Base-by-base conservation (phyloP, 2,113 vertebrate species). In the Leptobrachium ailaonicum region DNA sequence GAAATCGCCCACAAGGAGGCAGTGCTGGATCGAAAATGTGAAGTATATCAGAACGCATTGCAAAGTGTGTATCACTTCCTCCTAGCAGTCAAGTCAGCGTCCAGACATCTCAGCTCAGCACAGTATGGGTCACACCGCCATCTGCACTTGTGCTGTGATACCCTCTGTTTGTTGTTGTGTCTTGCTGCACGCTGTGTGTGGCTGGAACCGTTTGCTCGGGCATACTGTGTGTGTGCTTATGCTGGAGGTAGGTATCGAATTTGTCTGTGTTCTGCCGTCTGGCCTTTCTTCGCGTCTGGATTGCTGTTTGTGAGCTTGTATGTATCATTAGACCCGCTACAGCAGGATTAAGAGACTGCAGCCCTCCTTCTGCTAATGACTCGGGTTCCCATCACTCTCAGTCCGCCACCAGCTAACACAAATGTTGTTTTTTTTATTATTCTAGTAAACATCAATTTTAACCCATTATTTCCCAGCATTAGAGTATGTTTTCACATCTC, bases 101-200 rank as follows among this genome's bases (percentile, higher is more conserved):
- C 63, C 71, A 74, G 71, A 73, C 78, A 60, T 62, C 67, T 77
- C 78, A 67, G 47, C 71, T 74, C 71, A 60, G 78, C 71, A 67
- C 78, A 74, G 78, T 80, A 71, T 74, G 78, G 42, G 71, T 13
- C 78, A 44, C 64, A 58, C 78, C 43, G 50, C 78, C 78, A 80
- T 80, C 78, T 80, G 78, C 78, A 74, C 78, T 80, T 74, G 9
- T 41, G 71, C 78, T 74, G 78, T 68, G 78, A 80, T 74, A 68
- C 71, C 78, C 78, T 80, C 47, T 80, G 78, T 74, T 80, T 80
- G 50, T 62, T 74, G 71, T 80, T 80, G 78, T 80, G 78, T 68
- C 71, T 67, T 80, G 71, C 68, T 43, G 6, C 78, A 80, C 64
- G 78, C 78, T 80, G 78, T 47, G 78, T 60, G 71, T 64, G 63